Percentiles rank a stretch among this genome's conserved stretches.
Conservation (phyloP, 30 jellyfish, hydroid and myxozoan genomes). For the Hydractinia symbiolongicarpus region DNA sequence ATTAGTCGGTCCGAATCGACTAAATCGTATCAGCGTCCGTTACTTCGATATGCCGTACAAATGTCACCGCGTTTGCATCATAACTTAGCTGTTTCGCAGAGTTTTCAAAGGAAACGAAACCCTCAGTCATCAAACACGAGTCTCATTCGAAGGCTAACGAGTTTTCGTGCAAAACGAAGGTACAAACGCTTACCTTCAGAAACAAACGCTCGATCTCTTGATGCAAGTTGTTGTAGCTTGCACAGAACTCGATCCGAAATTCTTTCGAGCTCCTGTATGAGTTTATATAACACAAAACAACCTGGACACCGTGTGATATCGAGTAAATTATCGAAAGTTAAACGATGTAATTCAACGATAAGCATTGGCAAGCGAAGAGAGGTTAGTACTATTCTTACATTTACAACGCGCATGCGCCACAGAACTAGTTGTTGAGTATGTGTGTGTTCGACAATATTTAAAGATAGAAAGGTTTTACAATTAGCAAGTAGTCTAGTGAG, state of each 20-base stretch:
- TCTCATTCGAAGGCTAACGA: background rate
- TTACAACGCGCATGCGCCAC: too few relatives aligned
- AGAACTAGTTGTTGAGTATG: too few relatives aligned
- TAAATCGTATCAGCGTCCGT: conserved; percentile 3
- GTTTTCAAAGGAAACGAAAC: background rate
- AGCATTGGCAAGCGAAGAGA: background rate
- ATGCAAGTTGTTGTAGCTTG: conserved; percentile 13
- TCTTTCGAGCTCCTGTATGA: background rate
- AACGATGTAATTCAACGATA: background rate
- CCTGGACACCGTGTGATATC: background rate
- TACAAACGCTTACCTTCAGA: background rate
- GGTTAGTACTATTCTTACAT: background rate
- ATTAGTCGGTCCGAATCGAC: background rate
- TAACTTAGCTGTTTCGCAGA: too few relatives aligned
- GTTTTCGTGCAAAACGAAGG: conserved; percentile 3
- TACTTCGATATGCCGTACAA: too few relatives aligned
- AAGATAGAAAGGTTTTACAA: too few relatives aligned
- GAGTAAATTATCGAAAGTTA: conserved; percentile 2
- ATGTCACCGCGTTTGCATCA: too few relatives aligned
- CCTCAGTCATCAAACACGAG: background rate
- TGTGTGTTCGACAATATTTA: too few relatives aligned
- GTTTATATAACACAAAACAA: background rate
- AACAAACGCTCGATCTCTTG: background rate
- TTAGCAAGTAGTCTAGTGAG: too few relatives aligned
- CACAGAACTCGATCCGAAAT: conserved; percentile 12